Evolutionary conservation across 2,888 invertebrate species (phyloP), one percentile per base, ranked within the genome.

Genomic region (Agriopis aurantiaria): DNA sequence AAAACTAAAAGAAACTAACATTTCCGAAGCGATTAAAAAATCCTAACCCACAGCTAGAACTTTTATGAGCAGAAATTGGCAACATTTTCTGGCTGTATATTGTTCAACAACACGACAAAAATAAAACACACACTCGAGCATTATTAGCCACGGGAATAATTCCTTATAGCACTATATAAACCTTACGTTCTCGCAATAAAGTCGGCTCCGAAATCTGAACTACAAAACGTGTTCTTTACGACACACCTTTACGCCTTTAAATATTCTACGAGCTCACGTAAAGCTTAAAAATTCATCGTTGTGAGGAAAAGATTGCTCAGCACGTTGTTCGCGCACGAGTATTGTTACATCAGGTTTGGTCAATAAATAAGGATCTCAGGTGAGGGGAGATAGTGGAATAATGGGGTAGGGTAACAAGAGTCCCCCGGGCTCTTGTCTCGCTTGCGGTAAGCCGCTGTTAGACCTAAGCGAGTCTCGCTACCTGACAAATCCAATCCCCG

Each of bases 301-400:
- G 73, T 73, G 74, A 80, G 77, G 75, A 72, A 78, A 80, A 82
- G 77, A 84, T 82, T 80, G 78, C 74, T 76, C 75, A 77, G 77
- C 82, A 80, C 81, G 83, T 83, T 82, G 78, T 82, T 82, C 75
- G 81, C 80, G 80, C 78, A 78, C 77, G 78, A 75, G 79, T 78
- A 78, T 80, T 80, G 80, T 78, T 80, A 85, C 81, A 84, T 84
- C 80, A 82, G 78, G 82, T 82, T 80, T 79, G 75, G 83, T 83
- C 83, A 86, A 88, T 90, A 89, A 89, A 88, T 87, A 87, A 85
- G 75, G 80, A 77, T 77, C 81, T 85, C 86, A 88, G 85, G 87
- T 88, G 78, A 49, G 75, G 75, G 83, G 80, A 84, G 81, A 87
- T 87, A 85, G 85, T 85, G 80, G 84, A 87, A 89, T 91, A 89